phyloP scores from a whole-genome alignment of 1,140 invertebrate species.

The Listronotus oregonensis region DNA sequence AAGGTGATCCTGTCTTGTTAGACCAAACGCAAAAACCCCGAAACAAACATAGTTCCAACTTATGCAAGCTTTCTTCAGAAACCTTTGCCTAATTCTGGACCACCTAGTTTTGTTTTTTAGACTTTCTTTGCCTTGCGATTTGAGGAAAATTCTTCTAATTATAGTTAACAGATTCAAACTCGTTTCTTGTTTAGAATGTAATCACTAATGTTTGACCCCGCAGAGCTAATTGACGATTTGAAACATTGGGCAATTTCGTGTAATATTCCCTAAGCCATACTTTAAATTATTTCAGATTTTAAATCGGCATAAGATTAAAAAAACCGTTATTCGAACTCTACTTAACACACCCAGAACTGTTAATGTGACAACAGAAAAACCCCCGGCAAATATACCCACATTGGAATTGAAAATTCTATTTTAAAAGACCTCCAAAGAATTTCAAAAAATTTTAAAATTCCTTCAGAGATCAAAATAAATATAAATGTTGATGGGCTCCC shows the following conservation, averaged over 20 bases:
- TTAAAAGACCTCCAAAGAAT: background rate
- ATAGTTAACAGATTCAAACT: too few species aligned
- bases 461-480: background rate
- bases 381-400: background rate
- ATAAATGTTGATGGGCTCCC: conserved; percentile 19
- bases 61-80: too few species aligned
- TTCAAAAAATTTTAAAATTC: background rate
- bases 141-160: too few species aligned
- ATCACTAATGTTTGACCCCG: too few species aligned
- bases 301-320: background rate
- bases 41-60: too few species aligned
- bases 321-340: background rate
- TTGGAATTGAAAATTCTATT: background rate
- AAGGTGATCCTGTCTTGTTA: too few species aligned
- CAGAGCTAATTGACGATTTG: too few species aligned
- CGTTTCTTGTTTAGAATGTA: too few species aligned
- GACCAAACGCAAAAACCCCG: too few species aligned
- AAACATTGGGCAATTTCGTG: background rate
- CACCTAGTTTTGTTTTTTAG: too few species aligned
- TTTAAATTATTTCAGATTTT: background rate
- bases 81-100: too few species aligned
- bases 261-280: background rate
- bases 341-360: background rate
- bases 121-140: too few species aligned
- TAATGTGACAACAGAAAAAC: background rate